Base-by-base conservation (phyloP, 2,888 invertebrate species). In the Dorcus hopei region DNA sequence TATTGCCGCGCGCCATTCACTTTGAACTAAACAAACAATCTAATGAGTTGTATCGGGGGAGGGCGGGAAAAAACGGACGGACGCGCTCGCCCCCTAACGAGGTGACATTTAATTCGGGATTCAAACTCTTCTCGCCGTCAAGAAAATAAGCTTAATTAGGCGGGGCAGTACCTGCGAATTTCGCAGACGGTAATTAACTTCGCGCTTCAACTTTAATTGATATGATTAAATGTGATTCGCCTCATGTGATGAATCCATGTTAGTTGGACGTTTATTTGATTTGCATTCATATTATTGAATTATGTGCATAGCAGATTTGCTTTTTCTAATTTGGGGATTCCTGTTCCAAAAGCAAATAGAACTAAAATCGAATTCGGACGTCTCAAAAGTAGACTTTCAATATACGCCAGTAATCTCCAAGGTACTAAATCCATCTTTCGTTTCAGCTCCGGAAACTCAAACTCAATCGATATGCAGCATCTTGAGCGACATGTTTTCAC, bases 401-500 rank as follows among this genome's bases (percentile, higher is more conserved):
- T 33, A 33, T 33, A 33, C 26, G 26, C 26, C 26, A 7, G 26
- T 33, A 33, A 33, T 33, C 26, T 33, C 26, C 6, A 33, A 33
- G 26, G 26, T 33, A 33, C 26, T 33, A 33, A 33, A 33, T 33
- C 26, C 26, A 33, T 33, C 26, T 33, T 33, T 33, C 26, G 26
- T 78, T 77, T 70, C 84, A 89, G 97, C 98, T 53, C 98, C 98
- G 1, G 98, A 99, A 82, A 88, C 92, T 45, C 96, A 97, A 80
- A 85, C 86, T 26, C 86, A 86, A 68, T 91, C 91, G 26, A 84
- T 85, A 50, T 91, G 91, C 80, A 93, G 91, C 74, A 89, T 92
- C 54, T 83, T 92, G 47, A 95, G 95, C 68, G 98, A 99, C 79
- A 97, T 98, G 91, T 99, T 91, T 80, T 95, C 97, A 0, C 81